phyloP scores from a whole-genome alignment of 2,113 vertebrate species.

The Sylvilagus bachmani region DNA sequence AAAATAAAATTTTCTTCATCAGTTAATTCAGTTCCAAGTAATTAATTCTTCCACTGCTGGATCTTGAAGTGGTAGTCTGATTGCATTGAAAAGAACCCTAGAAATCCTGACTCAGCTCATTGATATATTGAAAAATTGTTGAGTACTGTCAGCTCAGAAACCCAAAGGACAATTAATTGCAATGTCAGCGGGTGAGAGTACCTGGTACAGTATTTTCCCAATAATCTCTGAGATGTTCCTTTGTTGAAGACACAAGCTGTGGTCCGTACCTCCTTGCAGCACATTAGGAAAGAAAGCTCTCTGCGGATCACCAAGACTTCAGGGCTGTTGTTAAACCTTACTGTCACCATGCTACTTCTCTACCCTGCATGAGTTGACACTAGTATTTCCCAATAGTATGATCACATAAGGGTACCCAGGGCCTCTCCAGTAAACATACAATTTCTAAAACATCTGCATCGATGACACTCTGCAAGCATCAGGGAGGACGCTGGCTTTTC shows the following conservation, averaged over 20 bases:
- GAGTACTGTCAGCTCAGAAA: background rate
- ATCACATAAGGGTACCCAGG: background rate
- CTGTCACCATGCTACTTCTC: too few species aligned
- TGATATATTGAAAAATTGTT: background rate
- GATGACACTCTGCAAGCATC: too few species aligned
- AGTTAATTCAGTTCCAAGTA: too few species aligned
- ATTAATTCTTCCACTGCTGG: too few species aligned
- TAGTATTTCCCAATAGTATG: background rate
- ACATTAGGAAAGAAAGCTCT: background rate
- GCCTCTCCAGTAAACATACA: too few species aligned
- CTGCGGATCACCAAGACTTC: background rate
- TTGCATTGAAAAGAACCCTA: background rate
- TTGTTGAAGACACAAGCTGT: background rate
- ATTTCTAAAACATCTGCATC: background rate
- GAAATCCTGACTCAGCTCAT: background rate
- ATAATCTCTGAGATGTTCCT: background rate
- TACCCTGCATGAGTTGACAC: rapidly evolving
- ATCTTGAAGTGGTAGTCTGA: too few species aligned
- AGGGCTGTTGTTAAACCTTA: background rate
- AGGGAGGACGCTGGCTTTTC: background rate
- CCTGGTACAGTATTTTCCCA: background rate
- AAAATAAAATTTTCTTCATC: too few species aligned
- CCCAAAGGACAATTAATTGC: background rate
- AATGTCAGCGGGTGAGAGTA: background rate
- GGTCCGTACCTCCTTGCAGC: background rate